Base-by-base conservation (phyloP, 2,888 invertebrate species). In the Epirrhoe alternata region DNA sequence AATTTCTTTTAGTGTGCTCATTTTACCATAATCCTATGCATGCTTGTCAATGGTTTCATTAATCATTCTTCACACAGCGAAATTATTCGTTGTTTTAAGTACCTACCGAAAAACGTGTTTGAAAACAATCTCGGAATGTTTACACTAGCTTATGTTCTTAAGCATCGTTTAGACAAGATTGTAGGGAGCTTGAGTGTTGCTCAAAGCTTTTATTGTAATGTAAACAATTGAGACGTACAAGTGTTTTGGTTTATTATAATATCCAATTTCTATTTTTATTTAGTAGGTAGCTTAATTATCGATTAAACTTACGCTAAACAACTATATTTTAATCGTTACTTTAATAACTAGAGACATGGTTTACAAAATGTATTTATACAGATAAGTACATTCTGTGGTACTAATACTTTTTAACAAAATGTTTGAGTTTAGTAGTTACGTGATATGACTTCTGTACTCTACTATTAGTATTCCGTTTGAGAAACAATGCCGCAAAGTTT, bases 101-200 rank as follows among this genome's bases (percentile, higher is more conserved):
- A 76, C 66, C 69, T 76, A 71, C 69, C 64, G 71, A 75, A 74
- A 65, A 70, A 68, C 66, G 53, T 75, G 74, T 77, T 77, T 73
- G 61, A 61, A 76, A 75, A 75, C 69, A 73, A 76, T 76, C 72
- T 73, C 66, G 54, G 55, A 57, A 50, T 78, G 78, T 80, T 83
- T 80, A 77, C 77, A 66, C 71, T 76, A 71, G 69, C 68, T 76
- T 73, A 69, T 70, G 73, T 70, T 73, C 68, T 76, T 74, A 73
- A 76, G 73, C 72, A 70, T 74, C 64, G 74, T 72, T 74, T 68
- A 67, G 71, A 75, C 71, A 75, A 74, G 73, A 75, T 76, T 74
- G 74, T 77, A 68, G 68, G 78, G 71, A 76, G 75, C 66, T 77
- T 75, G 71, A 79, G 74, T 77, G 73, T 71, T 72, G 70, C 73